These are phyloP conservation scores for Onychomys leucogaster DNA, from an alignment of 2,797 vertebrate species.

Conservation along the genomic window DNA sequence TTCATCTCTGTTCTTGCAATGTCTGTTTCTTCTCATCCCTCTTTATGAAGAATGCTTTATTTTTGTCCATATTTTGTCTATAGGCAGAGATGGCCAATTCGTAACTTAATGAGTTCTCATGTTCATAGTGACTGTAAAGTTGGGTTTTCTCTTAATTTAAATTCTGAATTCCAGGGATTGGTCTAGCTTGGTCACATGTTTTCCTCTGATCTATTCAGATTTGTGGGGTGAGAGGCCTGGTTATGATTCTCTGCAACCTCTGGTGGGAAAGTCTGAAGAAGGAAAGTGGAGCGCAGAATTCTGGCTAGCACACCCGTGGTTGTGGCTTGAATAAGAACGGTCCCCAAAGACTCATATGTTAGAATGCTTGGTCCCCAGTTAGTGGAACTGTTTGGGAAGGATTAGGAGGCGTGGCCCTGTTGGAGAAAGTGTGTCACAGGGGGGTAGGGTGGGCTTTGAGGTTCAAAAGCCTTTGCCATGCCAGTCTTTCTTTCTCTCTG, in stretches of 20 bases:
- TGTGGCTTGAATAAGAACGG: background rate
- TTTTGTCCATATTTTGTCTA: background rate
- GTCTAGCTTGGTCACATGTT: background rate
- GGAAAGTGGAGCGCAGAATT: background rate
- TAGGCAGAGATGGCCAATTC: background rate
- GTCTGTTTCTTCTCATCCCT: background rate
- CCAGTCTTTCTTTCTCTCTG: background rate
- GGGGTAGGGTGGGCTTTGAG: background rate
- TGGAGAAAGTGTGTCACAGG: background rate
- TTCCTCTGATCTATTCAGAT: background rate
- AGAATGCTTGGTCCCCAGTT: background rate
- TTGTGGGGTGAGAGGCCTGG: background rate
- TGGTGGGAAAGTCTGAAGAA: background rate
- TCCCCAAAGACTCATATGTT: background rate
- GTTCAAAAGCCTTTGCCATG: background rate
- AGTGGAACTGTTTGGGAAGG: background rate
- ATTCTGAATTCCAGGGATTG: background rate
- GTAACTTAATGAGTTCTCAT: background rate
- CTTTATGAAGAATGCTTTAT: background rate
- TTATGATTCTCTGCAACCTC: background rate
- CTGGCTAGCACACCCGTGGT: rapidly evolving
- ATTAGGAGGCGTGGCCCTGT: background rate
- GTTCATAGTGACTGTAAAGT: background rate
- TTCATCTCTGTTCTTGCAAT: background rate
- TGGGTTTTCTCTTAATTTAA: background rate